Evolutionary conservation across 2,888 invertebrate genomes (phyloP), one percentile per base, ranked within the genome.

Genomic region (Philonicus albiceps): DNA sequence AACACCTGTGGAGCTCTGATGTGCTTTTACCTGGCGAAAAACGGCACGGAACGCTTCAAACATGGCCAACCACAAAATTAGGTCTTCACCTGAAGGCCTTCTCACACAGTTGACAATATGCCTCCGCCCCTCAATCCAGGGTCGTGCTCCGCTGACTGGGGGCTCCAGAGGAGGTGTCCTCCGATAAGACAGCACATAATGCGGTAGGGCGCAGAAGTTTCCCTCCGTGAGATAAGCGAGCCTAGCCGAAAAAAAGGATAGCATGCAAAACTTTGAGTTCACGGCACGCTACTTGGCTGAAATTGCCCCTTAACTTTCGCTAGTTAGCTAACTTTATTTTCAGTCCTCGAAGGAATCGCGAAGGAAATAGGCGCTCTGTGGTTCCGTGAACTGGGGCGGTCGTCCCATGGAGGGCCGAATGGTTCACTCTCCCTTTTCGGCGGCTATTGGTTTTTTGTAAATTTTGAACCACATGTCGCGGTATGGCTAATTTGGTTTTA

Each of bases 401-500:
- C 27, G 49, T 27, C 49, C 80, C 31, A 6, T 49, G 34, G 80
- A 80, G 49, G 80, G 30, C 49, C 31, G 16, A 43, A 11, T 37
- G 37, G 37, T 37, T 37, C 16, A 19, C 3, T 74, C 34, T 74
- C 34, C 7, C 2, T n/a, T 74, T 74, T n/a, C 30, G 53, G 3
- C 31, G 31, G 3, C 0, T 34, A 40, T 40, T 40, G 64, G 27
- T 40, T 37, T 78, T 1, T 78, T 16, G n/a, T 81, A 3, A 55
- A 13, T 55, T 30, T n/a, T 5, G 30, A 30, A 3, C 27, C n/a
- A 16, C 31, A 53, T 30, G 55, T 11, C 53, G 27, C 30, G 81
- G 16, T 16, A 91, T 92, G 92, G 88, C 91, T 55, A 90, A 92
- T 86, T 88, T 92, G 16, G 91, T 92, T 87, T 91, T 91, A 86